phyloP scores from a whole-genome alignment of 2,113 vertebrate genomes.

The Poecilia latipinna region DNA sequence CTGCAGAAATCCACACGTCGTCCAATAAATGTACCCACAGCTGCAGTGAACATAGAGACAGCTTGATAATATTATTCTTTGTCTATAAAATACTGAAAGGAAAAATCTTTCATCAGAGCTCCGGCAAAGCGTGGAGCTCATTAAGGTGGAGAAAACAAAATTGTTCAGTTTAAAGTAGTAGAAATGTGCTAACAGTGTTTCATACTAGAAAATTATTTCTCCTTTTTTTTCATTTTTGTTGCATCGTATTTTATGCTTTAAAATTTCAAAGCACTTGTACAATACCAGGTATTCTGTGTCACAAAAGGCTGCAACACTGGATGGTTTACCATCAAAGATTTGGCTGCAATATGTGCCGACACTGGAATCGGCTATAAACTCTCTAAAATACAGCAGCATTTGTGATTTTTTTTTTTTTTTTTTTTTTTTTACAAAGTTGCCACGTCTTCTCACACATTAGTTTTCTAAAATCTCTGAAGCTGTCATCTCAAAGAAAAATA shows the following conservation, averaged over 20 bases:
- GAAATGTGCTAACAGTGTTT: neutral
- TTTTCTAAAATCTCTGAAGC: too few species aligned
- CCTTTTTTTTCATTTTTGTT: neutral
- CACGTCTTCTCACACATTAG: too few species aligned
- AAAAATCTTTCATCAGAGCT: neutral
- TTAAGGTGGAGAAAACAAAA: neutral
- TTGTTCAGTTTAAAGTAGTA: neutral
- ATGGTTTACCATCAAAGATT: neutral
- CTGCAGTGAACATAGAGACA: conserved; percentile 30
- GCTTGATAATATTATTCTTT: conserved; percentile 8
- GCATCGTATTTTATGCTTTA: neutral
- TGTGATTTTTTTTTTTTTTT: too few species aligned
- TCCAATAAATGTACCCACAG: conserved; percentile 41
- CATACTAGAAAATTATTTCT: neutral
- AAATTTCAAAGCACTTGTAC: neutral
- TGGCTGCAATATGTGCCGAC: neutral
- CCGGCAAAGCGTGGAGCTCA: neutral
- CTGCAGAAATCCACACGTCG: conserved; percentile 19
- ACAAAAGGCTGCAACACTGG: neutral
- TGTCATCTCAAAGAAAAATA: too few species aligned
- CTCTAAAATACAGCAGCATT: too few species aligned
- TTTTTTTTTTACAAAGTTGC: too few species aligned
- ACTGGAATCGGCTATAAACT: neutral
- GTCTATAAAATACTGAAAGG: neutral
- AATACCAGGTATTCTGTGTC: neutral